Conservation (phyloP, 1,140 invertebrate genomes). For the Ladona fulva region DNA sequence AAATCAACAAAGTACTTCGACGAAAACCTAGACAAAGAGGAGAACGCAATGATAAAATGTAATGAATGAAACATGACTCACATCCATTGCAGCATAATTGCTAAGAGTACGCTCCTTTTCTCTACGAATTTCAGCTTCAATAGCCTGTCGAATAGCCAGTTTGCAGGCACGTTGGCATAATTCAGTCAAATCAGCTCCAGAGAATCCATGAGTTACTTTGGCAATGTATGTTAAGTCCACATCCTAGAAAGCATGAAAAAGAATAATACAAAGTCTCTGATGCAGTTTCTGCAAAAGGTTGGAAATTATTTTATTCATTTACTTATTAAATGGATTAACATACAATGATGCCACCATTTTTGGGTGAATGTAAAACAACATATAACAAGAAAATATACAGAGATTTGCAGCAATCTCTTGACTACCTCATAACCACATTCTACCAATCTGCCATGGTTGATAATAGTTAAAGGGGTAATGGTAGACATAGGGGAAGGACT, state of each 20-base stretch:
- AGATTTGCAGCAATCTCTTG: no score
- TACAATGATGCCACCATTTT: background rate
- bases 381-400: background rate
- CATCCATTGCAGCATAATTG: constrained; percentile 70
- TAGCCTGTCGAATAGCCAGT: constrained; percentile 94
- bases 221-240: constrained; percentile 92
- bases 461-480: no score
- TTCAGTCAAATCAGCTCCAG: constrained; percentile 97
- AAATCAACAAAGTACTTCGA: no score
- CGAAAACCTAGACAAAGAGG: no score
- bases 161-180: constrained; percentile 99
- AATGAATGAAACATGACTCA: constrained; percentile 40
- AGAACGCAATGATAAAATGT: no score
- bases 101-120: constrained; percentile 77
- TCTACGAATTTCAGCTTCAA: constrained; percentile 87
- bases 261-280: constrained; percentile 18
- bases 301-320: constrained; percentile 11
- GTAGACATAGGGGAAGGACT: no score
- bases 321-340: background rate
- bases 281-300: background rate
- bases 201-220: constrained; percentile 95
- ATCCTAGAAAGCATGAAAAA: constrained; percentile 57
- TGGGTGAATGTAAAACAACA: no score
- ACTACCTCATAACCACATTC: no score
- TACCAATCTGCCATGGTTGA: no score